phyloP scores from a whole-genome alignment of 2,113 vertebrate genomes.

The Gasterosteus aculeatus region DNA sequence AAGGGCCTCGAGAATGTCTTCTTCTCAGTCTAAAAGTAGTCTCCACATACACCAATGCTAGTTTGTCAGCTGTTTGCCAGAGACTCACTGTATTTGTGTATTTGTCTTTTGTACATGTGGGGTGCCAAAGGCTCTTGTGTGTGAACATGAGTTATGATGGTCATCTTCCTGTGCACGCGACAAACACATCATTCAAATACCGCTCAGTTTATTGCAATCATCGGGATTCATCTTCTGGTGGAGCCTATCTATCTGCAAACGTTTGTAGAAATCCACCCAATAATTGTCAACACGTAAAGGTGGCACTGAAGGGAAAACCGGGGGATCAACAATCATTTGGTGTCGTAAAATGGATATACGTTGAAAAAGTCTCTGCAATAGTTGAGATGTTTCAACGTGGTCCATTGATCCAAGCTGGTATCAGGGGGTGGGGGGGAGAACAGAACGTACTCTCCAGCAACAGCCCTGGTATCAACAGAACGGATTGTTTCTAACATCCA shows the following conservation, averaged over 20 bases:
- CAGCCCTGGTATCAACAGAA: neutral
- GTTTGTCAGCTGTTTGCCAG: conserved; percentile 58
- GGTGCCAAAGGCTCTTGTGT: conserved; percentile 1
- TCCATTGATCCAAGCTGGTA: neutral
- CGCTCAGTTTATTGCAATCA: neutral
- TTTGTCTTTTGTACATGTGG: conserved; percentile 59
- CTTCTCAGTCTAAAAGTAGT: conserved; percentile 48
- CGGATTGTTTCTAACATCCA: neutral
- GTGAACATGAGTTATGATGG: conserved; percentile 18
- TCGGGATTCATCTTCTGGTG: neutral
- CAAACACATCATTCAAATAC: too few species aligned
- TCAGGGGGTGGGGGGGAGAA: neutral
- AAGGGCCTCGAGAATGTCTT: conserved; percentile 21
- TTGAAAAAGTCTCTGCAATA: neutral
- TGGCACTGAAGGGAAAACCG: neutral
- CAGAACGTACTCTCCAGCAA: neutral
- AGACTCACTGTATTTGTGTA: conserved; percentile 36
- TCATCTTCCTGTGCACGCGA: neutral
- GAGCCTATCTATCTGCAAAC: neutral
- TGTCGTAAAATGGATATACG: neutral
- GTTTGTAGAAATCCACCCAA: neutral
- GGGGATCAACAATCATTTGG: neutral
- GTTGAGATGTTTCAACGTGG: neutral
- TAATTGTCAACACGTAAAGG: neutral
- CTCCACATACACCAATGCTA: conserved; percentile 17